Conservation (phyloP, 1,140 invertebrate species). For the Anagrus nilaparvatae region DNA sequence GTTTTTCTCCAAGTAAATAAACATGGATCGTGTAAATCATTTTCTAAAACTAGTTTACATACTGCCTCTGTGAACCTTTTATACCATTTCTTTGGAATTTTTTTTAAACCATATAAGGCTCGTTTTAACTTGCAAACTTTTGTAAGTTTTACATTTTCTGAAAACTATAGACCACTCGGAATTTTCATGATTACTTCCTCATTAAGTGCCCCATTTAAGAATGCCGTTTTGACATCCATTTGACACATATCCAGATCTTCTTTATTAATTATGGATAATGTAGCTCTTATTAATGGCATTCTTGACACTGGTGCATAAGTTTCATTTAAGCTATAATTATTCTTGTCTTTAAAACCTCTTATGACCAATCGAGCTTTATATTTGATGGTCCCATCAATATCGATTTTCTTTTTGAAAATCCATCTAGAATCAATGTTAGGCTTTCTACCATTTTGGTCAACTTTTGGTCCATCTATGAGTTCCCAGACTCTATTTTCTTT, state of each 20-base stretch:
- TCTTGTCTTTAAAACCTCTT: slow-evolving; percentile 18
- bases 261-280: slow-evolving; percentile 16
- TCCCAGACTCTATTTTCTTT: slow-evolving; percentile 19
- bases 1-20: slow-evolving; percentile 5
- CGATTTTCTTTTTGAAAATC: slow-evolving; percentile 27
- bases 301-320: slow-evolving; percentile 23
- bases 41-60: slow-evolving; percentile 14
- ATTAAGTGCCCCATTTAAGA: slow-evolving; percentile 19
- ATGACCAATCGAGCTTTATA: slow-evolving; percentile 24
- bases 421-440: slow-evolving; percentile 24
- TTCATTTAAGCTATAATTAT: slow-evolving; percentile 17
- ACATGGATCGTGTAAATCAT: slow-evolving; percentile 13
- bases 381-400: slow-evolving; percentile 24
- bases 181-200: slow-evolving; percentile 20
- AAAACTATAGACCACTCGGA: slow-evolving; percentile 14
- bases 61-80: slow-evolving; percentile 13
- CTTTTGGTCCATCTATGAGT: slow-evolving; percentile 19
- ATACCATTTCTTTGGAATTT: slow-evolving; percentile 16
- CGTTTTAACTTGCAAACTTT: slow-evolving; percentile 17
- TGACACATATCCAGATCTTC: slow-evolving; percentile 16
- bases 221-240: slow-evolving; percentile 21
- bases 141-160: not conserved
- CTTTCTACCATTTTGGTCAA: slow-evolving; percentile 11
- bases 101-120: slow-evolving; percentile 16
- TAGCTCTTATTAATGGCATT: slow-evolving; percentile 16